These are phyloP conservation scores for Mesocentrotus franciscanus DNA, from an alignment of 53 echinoderm and acorn worm species.

Conservation along the genomic window DNA sequence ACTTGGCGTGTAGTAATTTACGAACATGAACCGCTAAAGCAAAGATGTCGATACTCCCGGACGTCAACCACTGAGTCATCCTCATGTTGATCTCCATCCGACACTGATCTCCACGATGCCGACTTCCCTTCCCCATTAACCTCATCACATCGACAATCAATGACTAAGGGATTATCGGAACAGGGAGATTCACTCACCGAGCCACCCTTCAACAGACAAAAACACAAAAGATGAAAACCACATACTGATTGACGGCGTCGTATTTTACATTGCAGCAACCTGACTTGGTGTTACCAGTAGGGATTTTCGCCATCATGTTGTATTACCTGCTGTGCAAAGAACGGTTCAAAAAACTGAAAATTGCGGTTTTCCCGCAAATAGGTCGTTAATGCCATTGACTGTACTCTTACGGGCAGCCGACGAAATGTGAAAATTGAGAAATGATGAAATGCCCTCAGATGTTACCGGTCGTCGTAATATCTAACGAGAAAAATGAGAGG, in stretches of 20 bases:
- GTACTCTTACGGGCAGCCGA: too few relatives aligned
- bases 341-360: too few relatives aligned
- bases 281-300: background rate
- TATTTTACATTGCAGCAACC: background rate
- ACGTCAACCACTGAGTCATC: constrained; percentile 23
- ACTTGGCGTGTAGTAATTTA: background rate
- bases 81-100: background rate
- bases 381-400: too few relatives aligned
- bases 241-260: background rate
- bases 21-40: background rate
- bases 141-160: constrained; percentile 48
- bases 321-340: background rate
- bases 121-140: constrained; percentile 5
- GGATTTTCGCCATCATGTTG: background rate
- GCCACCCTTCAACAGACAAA: background rate
- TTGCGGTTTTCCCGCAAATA: too few relatives aligned
- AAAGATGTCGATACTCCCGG: background rate
- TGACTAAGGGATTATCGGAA: constrained; percentile 46
- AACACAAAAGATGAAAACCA: background rate
- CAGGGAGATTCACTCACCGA: background rate
- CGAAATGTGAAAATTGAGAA: too few relatives aligned
- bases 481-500: too few relatives aligned
- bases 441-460: too few relatives aligned
- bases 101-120: constrained; percentile 39
- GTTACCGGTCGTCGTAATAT: too few relatives aligned